Evolutionary conservation across 2,797 vertebrate species (phyloP).

Genomic region (Pelobates cultripes): DNA sequence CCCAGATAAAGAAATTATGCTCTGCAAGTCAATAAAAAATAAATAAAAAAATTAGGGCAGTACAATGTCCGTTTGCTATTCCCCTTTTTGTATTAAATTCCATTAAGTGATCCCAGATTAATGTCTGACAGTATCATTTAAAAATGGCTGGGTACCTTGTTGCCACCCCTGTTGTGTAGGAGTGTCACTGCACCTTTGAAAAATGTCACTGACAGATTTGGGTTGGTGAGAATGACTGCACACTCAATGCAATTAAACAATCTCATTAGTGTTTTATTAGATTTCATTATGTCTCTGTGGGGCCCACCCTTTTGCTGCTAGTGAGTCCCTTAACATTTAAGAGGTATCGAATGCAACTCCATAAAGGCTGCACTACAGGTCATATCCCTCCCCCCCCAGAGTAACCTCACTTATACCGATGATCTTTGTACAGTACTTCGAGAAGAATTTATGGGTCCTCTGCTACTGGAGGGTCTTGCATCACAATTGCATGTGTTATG

Average conservation of each 20-base stretch:
- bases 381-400: conserved; percentile 8
- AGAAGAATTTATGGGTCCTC: conserved; percentile 28
- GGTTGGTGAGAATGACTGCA: conserved; percentile 34
- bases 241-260: conserved; percentile 53
- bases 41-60: too few species aligned
- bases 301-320: conserved; percentile 42
- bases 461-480: conserved; percentile 32
- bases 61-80: too few species aligned
- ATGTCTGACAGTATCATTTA: too few species aligned
- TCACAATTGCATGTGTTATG: conserved; percentile 43
- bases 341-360: conserved; percentile 41
- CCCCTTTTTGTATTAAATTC: too few species aligned
- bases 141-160: neutral
- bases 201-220: conserved; percentile 15
- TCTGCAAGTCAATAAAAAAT: too few species aligned
- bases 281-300: conserved; percentile 16
- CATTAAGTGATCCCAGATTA: too few species aligned
- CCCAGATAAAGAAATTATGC: too few species aligned
- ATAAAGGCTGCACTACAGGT: conserved; percentile 37
- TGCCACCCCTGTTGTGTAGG: neutral
- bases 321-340: conserved; percentile 34
- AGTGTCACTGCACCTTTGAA: conserved; percentile 35
- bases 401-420: conserved; percentile 19
- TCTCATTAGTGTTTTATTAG: conserved; percentile 27
- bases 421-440: conserved; percentile 35